Evolutionary conservation across 2,797 vertebrate species (phyloP), one percentile per base, ranked within the genome.

Genomic region (Aratinga solstitialis): DNA sequence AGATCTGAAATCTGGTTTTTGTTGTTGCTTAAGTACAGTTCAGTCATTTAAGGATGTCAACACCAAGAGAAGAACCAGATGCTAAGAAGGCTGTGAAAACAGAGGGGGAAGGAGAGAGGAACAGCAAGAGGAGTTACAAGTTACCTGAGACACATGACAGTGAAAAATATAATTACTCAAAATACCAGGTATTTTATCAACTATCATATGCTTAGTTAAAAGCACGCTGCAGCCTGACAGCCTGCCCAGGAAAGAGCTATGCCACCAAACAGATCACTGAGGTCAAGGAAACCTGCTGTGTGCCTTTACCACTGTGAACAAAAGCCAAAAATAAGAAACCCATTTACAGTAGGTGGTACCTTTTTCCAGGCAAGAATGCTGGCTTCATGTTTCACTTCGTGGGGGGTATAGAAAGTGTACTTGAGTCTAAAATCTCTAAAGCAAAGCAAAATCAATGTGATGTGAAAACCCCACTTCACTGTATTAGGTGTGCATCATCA

Each of bases 401-500:
- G 45, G 36, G n/a, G 29, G 29, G 29, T 38, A 53, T 1, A 72
- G 59, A 77, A 90, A 63, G 24, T 2, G 4, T 38, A 68, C 34
- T 90, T 77, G n/a, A 79, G 36, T 26, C 71, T 68, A 73, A 77
- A 63, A 77, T 32, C 69, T 81, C 48, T 87, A 51, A 8, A 94
- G 75, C 47, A 93, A 96, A 97, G 79, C 84, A 96, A 94, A 96
- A 85, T 26, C 79, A 90, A 71, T 5, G 10, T 9, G 56, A 81
- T n/a, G 6, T 29, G 85, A 67, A 79, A 94, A 66, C 9, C 4
- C 16, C 74, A 19, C 62, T 67, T 77, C 76, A 50, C 23, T 40
- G 38, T 56, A 50, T 27, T 27, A 36, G 26, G 40, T 45, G 58
- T 42, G 47, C 40, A 20, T 1, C 20, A 83, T 47, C 82, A 58